Conservation (phyloP, 1,140 invertebrate species). For the Telenomus remus region DNA sequence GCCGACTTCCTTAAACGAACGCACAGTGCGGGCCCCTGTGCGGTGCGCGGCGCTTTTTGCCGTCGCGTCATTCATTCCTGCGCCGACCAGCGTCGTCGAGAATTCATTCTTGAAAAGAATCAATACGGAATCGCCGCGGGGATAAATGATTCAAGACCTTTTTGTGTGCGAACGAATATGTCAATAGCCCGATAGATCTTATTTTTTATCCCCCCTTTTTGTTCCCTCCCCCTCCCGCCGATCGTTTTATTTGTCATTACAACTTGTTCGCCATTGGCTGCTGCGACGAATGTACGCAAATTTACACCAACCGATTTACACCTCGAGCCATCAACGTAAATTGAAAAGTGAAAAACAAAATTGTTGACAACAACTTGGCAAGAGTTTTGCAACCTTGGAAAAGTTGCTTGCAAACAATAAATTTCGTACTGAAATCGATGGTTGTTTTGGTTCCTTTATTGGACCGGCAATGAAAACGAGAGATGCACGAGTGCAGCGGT, state of each 20-base stretch:
- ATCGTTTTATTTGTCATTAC: slow-evolving; percentile 50
- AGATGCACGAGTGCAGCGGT: slow-evolving; percentile 11
- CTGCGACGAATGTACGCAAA: slow-evolving; percentile 38
- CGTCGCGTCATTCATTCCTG: slow-evolving; percentile 34
- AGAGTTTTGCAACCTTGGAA: not conserved
- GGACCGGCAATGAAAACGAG: slow-evolving; percentile 37
- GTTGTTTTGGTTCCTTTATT: slow-evolving; percentile 27
- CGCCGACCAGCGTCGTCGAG: slow-evolving; percentile 3
- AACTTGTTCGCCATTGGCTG: slow-evolving; percentile 24
- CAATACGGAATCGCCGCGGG: slow-evolving; percentile 36
- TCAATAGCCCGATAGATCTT: slow-evolving; percentile 50
- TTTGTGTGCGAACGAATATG: slow-evolving; percentile 39
- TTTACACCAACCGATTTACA: slow-evolving; percentile 37
- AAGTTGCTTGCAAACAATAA: slow-evolving; percentile 12
- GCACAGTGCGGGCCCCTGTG: slow-evolving; percentile 12
- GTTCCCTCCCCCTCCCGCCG: slow-evolving; percentile 27
- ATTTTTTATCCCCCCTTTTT: slow-evolving; percentile 13
- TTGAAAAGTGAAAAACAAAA: slow-evolving; percentile 10
- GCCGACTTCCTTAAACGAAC: slow-evolving; percentile 47
- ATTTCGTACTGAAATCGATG: slow-evolving; percentile 13
- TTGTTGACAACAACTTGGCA: too few relatives aligned
- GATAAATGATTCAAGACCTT: slow-evolving; percentile 48
- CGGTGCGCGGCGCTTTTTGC: slow-evolving; percentile 27
- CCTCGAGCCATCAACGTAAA: slow-evolving; percentile 23
- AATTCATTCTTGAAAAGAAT: slow-evolving; percentile 43